Percentiles rank a stretch among this genome's conserved stretches.
Conservation (phyloP, 2,888 invertebrate genomes). For the Cheilosia soror region DNA sequence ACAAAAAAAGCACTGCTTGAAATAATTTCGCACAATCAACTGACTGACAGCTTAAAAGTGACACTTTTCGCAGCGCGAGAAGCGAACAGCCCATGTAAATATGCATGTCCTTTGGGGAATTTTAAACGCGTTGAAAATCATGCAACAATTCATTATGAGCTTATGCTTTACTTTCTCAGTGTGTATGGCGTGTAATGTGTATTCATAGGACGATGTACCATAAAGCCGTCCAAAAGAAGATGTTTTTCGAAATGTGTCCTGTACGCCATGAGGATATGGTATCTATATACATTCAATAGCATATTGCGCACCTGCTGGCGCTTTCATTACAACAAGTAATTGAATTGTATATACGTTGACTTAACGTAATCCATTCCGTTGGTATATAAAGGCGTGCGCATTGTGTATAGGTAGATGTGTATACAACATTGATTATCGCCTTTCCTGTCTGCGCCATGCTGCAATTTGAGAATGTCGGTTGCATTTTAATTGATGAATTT, state of each 20-base stretch:
- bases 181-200: background rate
- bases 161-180: constrained; percentile 11
- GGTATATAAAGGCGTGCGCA: background rate
- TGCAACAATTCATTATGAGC: constrained; percentile 60
- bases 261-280: background rate
- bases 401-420: background rate
- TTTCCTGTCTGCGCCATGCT: constrained; percentile 6
- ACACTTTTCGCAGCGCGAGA: constrained; percentile 3
- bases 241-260: constrained; percentile 5
- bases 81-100: background rate
- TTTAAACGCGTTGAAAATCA: constrained; percentile 47
- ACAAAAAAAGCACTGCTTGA: background rate
- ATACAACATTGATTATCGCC: constrained; percentile 16
- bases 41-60: constrained; percentile 12
- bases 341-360: constrained; percentile 50
- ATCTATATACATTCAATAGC: constrained; percentile 13
- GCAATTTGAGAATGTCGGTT: constrained; percentile 53
- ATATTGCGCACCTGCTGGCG: constrained; percentile 51
- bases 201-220: background rate
- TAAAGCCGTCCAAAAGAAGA: background rate
- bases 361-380: constrained; percentile 23
- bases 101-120: constrained; percentile 11
- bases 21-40: constrained; percentile 10
- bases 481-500: constrained; percentile 67
- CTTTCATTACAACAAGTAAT: constrained; percentile 57